Evolutionary conservation across 2,888 invertebrate genomes (phyloP), one percentile per base, ranked within the genome.

Genomic region (Chymomyza amoena): DNA sequence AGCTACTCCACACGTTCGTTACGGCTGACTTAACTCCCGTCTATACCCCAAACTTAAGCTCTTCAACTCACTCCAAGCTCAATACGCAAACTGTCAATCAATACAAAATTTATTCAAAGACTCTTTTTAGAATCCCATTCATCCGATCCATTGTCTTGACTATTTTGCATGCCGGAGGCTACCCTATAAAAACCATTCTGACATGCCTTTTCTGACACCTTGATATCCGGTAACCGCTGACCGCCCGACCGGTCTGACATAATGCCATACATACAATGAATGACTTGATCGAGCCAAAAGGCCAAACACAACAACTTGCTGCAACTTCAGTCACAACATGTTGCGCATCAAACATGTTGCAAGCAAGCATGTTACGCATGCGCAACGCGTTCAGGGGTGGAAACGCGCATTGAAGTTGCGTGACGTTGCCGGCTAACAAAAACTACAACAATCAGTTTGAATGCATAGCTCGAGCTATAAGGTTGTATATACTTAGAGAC

Each of bases 41-140:
- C 51, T 16, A 15, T 54, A 20, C 54, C 18, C 18, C 6, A 54
- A 6, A 1, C 54, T 54, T 54, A 18, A 18, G 54, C 54, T 18
- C 54, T 1, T 16, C 39, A 45, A 18, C 15, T 13, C 39, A 45
- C 3, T 54, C 20, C 16, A n/a, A 18, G 54, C 10, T 52, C 52
- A 70, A 65, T 78, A 78, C 79, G 79, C 76, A 69, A 76, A 76
- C 79, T 73, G 61, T 73, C 73, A 45, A 15, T 15, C 83, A 80
- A 78, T 69, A 85, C 86, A 87, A 80, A 83, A 82, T 86, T 74
- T 87, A 83, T 32, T 32, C 7, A 7, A 87, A 82, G 87, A 82
- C 87, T 87, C 72, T 71, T 76, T 78, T 75, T 72, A 60, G 63
- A 67, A 28, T 45, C 62, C 63, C 16, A 52, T n/a, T 16, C 60